Evolutionary conservation across 2,113 vertebrate genomes (phyloP).

Genomic region (Aix galericulata): DNA sequence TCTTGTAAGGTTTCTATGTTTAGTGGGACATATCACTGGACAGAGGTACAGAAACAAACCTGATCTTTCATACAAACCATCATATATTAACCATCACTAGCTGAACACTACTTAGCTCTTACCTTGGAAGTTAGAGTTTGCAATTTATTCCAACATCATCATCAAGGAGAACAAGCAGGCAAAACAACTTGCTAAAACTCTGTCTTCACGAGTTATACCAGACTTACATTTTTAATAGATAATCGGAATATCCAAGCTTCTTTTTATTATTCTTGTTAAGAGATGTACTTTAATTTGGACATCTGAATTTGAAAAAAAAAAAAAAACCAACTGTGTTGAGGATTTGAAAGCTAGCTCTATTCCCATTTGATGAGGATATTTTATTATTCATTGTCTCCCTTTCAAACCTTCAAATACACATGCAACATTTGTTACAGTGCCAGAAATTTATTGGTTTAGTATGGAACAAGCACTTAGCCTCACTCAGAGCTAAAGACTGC

Average conservation of each 20-base stretch:
- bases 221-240: background rate
- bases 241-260: background rate
- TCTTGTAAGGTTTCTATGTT: background rate
- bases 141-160: background rate
- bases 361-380: background rate
- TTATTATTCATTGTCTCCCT: background rate
- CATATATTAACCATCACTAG: background rate
- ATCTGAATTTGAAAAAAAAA: background rate
- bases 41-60: background rate
- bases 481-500: background rate
- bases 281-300: background rate
- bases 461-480: background rate
- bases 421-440: background rate
- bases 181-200: background rate
- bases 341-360: background rate
- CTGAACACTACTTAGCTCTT: background rate
- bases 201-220: background rate
- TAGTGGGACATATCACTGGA: background rate
- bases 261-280: background rate
- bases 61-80: background rate
- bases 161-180: background rate
- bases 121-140: background rate
- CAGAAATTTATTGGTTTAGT: background rate
- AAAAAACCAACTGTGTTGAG: background rate
- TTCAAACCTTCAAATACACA: constrained; percentile 2